A percentile compares a stretch with the other conserved stretches of the same genome.
Conservation (phyloP, 2,797 vertebrate genomes). For the Antennarius maculatus region DNA sequence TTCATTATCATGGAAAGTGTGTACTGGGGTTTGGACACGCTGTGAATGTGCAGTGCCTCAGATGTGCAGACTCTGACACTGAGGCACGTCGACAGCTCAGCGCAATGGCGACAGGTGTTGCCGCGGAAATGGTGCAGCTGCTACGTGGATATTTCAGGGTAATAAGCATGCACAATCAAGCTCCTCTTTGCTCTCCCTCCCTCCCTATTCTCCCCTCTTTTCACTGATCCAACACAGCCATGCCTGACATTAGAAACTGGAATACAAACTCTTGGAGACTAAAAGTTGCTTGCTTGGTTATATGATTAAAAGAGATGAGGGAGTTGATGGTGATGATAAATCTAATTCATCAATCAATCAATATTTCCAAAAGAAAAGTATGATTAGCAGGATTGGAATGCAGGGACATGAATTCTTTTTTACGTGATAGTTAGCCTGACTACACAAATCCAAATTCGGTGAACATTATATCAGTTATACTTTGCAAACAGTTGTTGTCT, state of each 20-base stretch:
- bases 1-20: conserved; percentile 11
- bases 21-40: conserved; percentile 11
- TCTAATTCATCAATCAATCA: too few relatives aligned
- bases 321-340: too few relatives aligned
- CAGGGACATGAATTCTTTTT: too few relatives aligned
- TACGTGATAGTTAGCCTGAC: too few relatives aligned
- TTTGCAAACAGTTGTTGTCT: not conserved
- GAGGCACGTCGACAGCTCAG: conserved; percentile 71
- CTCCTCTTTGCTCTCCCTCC: conserved; percentile 8
- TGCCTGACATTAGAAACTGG: conserved; percentile 16
- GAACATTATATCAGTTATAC: too few relatives aligned
- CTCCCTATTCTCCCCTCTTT: conserved; percentile 3
- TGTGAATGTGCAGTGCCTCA: conserved; percentile 44
- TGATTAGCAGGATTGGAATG: too few relatives aligned
- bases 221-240: conserved; percentile 30
- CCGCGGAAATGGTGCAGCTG: conserved; percentile 79
- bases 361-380: too few relatives aligned
- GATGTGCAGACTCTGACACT: conserved; percentile 66
- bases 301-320: too few relatives aligned
- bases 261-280: conserved; percentile 16
- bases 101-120: conserved; percentile 78
- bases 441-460: too few relatives aligned
- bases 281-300: too few relatives aligned
- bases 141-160: conserved; percentile 70
- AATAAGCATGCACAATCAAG: conserved; percentile 57